A percentile compares a stretch with the other conserved stretches of the same genome.
Conservation (phyloP, 2,113 vertebrate species). For the Morone chrysops region DNA sequence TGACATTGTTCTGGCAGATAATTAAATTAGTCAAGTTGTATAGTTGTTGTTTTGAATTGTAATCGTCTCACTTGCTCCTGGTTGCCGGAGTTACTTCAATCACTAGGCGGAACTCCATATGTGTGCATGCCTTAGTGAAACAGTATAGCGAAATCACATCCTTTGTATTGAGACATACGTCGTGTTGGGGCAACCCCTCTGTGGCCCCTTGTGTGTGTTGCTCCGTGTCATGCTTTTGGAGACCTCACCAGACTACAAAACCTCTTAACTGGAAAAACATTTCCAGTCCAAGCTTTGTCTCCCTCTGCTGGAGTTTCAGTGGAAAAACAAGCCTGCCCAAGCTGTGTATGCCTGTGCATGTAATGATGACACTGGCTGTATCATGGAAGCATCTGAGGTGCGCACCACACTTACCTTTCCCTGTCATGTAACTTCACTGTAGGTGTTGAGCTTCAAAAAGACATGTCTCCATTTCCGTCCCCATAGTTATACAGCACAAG, state of each 20-base stretch:
- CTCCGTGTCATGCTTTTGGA: not conserved
- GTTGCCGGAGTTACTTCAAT: not conserved
- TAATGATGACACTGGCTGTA: not conserved
- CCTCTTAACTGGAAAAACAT: constrained; percentile 18
- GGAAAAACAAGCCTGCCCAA: constrained; percentile 28
- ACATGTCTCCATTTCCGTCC: not conserved
- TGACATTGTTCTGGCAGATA: not conserved
- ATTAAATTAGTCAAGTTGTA: not conserved
- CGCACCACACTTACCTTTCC: not conserved
- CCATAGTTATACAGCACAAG: not conserved
- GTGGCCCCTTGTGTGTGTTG: not conserved
- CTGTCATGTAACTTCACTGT: not conserved
- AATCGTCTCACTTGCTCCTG: not conserved
- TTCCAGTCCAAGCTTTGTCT: constrained; percentile 42
- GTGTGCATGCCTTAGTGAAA: not conserved
- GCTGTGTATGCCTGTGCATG: not conserved
- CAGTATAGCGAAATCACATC: not conserved
- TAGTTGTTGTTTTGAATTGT: not conserved
- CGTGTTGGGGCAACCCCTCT: not conserved
- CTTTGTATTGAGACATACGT: not conserved
- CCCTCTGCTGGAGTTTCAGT: constrained; percentile 62
- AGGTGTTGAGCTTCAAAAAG: not conserved
- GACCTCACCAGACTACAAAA: constrained; percentile 21
- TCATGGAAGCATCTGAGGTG: not conserved
- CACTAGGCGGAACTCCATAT: not conserved